Evolutionary conservation across 1,140 invertebrate genomes (phyloP), one percentile per base, ranked within the genome.

Genomic region (Brachionus plicatilis): DNA sequence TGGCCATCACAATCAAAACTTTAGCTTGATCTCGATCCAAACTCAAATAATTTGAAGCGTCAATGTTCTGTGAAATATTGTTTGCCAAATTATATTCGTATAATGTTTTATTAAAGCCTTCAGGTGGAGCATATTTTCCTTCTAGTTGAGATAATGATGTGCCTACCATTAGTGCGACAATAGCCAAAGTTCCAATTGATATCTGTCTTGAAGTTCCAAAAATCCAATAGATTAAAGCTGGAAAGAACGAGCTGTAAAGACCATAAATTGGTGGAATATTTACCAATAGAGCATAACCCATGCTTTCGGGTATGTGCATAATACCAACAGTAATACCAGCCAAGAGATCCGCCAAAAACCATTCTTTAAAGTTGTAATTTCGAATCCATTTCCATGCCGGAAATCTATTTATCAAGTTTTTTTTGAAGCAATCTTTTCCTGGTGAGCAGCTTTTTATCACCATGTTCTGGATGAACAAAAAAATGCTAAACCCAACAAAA

Each of bases 191-290:
- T 91, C 96, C 96, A 90, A 97, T 94, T 1, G 96, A 97, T 20
- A 95, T 93, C 87, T 98, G 96, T 66, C 92, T 92, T 1, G 96
- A 97, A 6, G 96, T 97, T 37, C 95, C 96, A 83, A 98, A 92
- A 66, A 98, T 90, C 78, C 94, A 92, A 88, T 98, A 98, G 5
- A 96, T 91, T 0, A 98, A 88, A 0, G 95, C 93, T 2, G 96
- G 95, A 90, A 97, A 96, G 86, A 98, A 95, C 0, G 95, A 95
- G 92, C 96, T 96, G 88, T 97, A 97, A 3, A 98, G 92, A 5
- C 96, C 96, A 82, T 94, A 92, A 41, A 97, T 93, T 0, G 96
- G 94, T 0, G 94, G 93, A 1, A 97, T 93, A 85, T 94, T 93
- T 0, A 94, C 95, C 65, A 98, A 88, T 76, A 97, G 89, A 7